These are phyloP conservation scores for Thera obeliscata DNA, from an alignment of 2,888 invertebrate species.

Conservation along the genomic window DNA sequence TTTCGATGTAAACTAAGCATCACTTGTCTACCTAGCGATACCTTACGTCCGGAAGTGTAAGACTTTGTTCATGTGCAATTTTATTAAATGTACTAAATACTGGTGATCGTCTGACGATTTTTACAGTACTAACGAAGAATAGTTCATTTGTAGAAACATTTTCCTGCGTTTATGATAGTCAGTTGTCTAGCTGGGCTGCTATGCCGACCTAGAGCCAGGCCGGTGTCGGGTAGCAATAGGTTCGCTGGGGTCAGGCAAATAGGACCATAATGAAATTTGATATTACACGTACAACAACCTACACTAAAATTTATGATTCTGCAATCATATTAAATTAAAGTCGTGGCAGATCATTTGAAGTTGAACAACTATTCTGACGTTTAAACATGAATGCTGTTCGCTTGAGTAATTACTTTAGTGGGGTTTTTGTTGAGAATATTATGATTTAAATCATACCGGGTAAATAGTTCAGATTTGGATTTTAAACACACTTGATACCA, in stretches of 20 bases:
- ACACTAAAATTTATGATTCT: conserved; percentile 39
- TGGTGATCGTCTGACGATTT: too few relatives aligned
- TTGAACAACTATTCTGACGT: conserved; percentile 24
- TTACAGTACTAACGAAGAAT: too few relatives aligned
- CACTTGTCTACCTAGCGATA: too few relatives aligned
- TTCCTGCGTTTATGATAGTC: conserved; percentile 8
- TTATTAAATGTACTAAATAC: too few relatives aligned
- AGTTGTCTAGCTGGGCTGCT: conserved; percentile 28
- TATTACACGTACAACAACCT: conserved; percentile 36
- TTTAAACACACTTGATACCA: not conserved
- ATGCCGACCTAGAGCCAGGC: conserved; percentile 61
- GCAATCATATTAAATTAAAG: conserved; percentile 40
- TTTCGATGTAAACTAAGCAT: too few relatives aligned
- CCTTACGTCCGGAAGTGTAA: too few relatives aligned
- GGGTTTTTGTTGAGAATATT: conserved; percentile 1
- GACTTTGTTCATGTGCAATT: too few relatives aligned
- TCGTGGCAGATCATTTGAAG: conserved; percentile 36
- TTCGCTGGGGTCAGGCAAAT: conserved; percentile 45
- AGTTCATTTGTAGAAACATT: not conserved
- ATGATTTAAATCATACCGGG: not conserved
- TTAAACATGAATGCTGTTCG: conserved; percentile 18
- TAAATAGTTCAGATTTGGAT: not conserved
- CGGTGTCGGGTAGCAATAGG: conserved; percentile 62
- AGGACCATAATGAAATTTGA: conserved; percentile 47
- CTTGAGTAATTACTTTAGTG: conserved; percentile 16